Conservation (phyloP, 1,140 invertebrate genomes). For the Diuraphis noxia region DNA sequence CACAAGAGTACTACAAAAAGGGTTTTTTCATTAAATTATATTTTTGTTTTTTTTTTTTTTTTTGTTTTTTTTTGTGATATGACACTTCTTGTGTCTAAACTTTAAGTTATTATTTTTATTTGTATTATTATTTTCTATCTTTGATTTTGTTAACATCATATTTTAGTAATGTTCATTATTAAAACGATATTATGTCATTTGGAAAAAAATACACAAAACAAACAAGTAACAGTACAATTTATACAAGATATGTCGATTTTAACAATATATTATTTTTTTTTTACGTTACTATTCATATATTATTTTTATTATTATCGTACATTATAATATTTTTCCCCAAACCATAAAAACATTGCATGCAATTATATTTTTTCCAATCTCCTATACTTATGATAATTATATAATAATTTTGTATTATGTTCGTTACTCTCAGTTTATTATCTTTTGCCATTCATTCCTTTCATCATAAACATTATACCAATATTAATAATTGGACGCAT, state of each 20-base stretch:
- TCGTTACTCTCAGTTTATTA: too few species aligned
- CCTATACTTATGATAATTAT: background rate
- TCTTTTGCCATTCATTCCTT: too few species aligned
- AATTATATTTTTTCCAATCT: background rate
- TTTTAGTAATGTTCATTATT: background rate
- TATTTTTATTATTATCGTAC: background rate
- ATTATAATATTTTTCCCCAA: background rate
- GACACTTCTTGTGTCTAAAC: background rate
- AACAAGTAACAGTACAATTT: background rate
- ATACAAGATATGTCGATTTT: too few species aligned
- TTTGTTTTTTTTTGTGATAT: background rate
- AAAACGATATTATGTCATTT: background rate
- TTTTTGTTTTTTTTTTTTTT: background rate
- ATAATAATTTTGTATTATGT: too few species aligned
- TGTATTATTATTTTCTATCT: slow-evolving; percentile 6
- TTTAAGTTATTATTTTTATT: slow-evolving; percentile 2
- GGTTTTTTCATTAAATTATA: slow-evolving; percentile 3
- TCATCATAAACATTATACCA: too few species aligned
- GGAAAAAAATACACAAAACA: background rate
- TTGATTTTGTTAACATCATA: background rate
- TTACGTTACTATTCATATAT: background rate
- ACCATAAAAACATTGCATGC: background rate
- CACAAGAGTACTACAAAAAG: background rate
- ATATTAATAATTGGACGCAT: too few species aligned
- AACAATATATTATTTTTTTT: background rate